These are phyloP conservation scores for Leucoma salicis DNA, from an alignment of 2,888 invertebrate genomes.

Conservation along the genomic window DNA sequence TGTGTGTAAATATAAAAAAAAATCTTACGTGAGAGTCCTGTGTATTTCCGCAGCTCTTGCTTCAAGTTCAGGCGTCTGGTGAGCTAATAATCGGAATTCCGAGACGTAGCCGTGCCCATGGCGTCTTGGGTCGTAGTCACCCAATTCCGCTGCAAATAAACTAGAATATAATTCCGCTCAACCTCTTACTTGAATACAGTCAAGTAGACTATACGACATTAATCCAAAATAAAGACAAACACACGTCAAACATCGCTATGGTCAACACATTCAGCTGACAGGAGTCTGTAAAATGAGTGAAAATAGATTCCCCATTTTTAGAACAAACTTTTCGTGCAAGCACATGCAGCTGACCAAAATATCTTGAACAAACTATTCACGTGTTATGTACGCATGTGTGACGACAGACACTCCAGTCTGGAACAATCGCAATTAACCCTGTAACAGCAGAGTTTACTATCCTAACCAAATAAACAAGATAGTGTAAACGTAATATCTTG, in stretches of 20 bases:
- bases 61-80: constrained; percentile 96
- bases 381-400: constrained; percentile 27
- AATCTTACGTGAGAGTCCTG: constrained; percentile 91
- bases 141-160: constrained; percentile 90
- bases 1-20: neutral
- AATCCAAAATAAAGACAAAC: too few relatives aligned
- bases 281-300: constrained; percentile 51
- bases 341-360: constrained; percentile 41
- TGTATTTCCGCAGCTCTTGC: constrained; percentile 93
- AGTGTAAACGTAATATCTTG: constrained; percentile 40
- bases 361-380: constrained; percentile 32
- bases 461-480: constrained; percentile 56
- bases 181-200: too few relatives aligned
- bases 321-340: constrained; percentile 44
- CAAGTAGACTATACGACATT: too few relatives aligned
- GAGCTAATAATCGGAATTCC: constrained; percentile 95
- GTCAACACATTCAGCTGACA: constrained; percentile 51
- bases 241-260: constrained; percentile 42
- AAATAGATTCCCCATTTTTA: constrained; percentile 47
- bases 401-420: constrained; percentile 24
- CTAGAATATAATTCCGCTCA: constrained; percentile 2
- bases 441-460: constrained; percentile 42
- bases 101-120: constrained; percentile 96
- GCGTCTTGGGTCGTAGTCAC: constrained; percentile 94
- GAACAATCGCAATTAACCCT: constrained; percentile 52